Evolutionary conservation across 2,888 invertebrate genomes (phyloP), one percentile per base, ranked within the genome.

Genomic region (Monopis laevigella): DNA sequence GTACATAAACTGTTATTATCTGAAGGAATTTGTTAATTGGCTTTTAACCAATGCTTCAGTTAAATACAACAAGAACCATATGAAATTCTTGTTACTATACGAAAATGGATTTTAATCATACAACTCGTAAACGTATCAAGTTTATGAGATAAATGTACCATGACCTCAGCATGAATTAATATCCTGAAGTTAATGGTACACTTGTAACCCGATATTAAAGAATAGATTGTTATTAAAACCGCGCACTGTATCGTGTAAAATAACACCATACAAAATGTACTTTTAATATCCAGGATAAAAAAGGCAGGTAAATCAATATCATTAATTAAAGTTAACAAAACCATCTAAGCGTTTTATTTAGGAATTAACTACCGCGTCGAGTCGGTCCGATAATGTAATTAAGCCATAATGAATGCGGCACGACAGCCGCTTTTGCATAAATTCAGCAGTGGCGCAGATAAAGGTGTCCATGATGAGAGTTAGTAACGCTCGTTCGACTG

Each of bases 311-410:
- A 32, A 36, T 36, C 36, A 36, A 36, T 36, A 19, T 13, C 21
- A 36, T 36, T 21, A 36, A 36, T 36, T 21, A 36, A 32, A 5
- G 36, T 12, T 11, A 11, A 7, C 19, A 19, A 35, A 35, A 19
- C 18, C 13, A 35, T 21, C 54, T 52, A 52, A 55, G 51, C 47
- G 35, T 39, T 49, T 53, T 50, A 55, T 58, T 55, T 48, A 51
- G 50, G 48, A 36, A 36, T 36, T 21, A 21, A 36, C 36, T 21
- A 36, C 36, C 21, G 36, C 21, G 29, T 51, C 51, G 39, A 52
- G 58, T 48, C 54, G 52, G 48, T 50, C 47, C 47, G 55, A 59
- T 60, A 55, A 54, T 51, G 53, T 55, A 58, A 63, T 63, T 63
- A 62, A 60, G 62, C 57, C 54, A 54, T 50, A 48, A 56, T 55